These are phyloP conservation scores for Cettia cetti DNA, from an alignment of 2,113 vertebrate genomes.

Conservation along the genomic window DNA sequence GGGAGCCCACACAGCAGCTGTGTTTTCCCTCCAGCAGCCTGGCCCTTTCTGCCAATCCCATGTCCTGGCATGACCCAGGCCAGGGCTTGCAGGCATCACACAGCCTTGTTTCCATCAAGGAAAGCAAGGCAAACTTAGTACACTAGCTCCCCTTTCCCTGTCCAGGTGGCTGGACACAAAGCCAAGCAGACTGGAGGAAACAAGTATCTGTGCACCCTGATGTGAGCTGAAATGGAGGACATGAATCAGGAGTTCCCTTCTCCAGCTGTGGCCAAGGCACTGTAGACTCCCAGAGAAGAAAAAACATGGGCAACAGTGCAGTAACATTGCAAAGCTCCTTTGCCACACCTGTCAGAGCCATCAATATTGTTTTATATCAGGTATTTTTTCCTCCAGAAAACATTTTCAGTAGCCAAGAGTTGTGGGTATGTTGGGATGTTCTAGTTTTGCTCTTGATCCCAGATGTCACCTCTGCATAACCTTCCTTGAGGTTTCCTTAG, in stretches of 20 bases:
- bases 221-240: not conserved
- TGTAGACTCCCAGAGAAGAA: not conserved
- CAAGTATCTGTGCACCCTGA: too few relatives aligned
- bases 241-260: fast-evolving
- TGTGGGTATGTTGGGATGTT: not conserved
- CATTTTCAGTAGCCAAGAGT: not conserved
- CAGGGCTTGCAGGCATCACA: not conserved
- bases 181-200: not conserved
- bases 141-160: not conserved
- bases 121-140: not conserved
- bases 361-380: not conserved
- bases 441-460: not conserved
- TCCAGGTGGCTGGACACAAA: not conserved
- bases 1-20: not conserved
- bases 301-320: fast-evolving
- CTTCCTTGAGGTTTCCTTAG: not conserved
- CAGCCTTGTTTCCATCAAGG: not conserved
- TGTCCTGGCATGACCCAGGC: not conserved
- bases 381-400: not conserved
- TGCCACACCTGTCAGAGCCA: not conserved
- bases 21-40: not conserved
- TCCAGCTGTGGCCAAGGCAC: not conserved
- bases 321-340: not conserved
- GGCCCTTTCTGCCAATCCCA: not conserved
- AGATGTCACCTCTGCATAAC: not conserved